Base-by-base conservation (phyloP, 2,797 vertebrate species). In the Parambassis ranga region DNA sequence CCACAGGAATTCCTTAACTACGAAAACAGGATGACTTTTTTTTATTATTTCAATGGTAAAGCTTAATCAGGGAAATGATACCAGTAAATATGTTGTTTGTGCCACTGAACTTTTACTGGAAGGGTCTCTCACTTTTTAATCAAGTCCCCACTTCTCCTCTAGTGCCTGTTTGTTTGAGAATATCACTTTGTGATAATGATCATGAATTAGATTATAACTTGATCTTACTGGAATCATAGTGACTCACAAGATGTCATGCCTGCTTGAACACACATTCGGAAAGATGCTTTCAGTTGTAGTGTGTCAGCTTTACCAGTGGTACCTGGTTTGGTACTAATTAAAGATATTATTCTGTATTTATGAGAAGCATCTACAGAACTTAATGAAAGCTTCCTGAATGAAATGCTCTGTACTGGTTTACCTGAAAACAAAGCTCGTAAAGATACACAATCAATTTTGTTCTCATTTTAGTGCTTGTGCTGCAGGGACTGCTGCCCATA, bases 191-290 rank as follows among this genome's bases (percentile, higher is more conserved):
- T 72, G 71, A 83, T 82, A 67, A 66, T 37, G 65, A 82, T 81
- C 15, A 24, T 49, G 26, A 62, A 46, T 61, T 27, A 22, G 65
- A 83, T 68, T 85, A 86, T 61, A 79, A 75, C 60, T 82, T 60
- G 15, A 30, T 62, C 47, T 85, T 83, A 78, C 64, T 82, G 83
- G 79, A 87, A 84, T 72, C 44, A 62, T 22, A 33, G 27, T 89
- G 86, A 90, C 74, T 90, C 83, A 89, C 28, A 10, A 63, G 28
- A 58, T 31, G 36, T 23, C 13, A 31, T 38, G 18, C 23, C 4
- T 10, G 14, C 53, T 27, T 37, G 6, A 47, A 55, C 30, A 56
- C 43, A 53, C n/a, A n/a, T n/a, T 73, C 36, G 16, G 20, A 15
- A 58, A 35, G 24, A 43, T 28, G 3, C 2, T 6, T 37, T 69